phyloP scores from a whole-genome alignment of 2,888 invertebrate genomes.

The Hypena proboscidalis region DNA sequence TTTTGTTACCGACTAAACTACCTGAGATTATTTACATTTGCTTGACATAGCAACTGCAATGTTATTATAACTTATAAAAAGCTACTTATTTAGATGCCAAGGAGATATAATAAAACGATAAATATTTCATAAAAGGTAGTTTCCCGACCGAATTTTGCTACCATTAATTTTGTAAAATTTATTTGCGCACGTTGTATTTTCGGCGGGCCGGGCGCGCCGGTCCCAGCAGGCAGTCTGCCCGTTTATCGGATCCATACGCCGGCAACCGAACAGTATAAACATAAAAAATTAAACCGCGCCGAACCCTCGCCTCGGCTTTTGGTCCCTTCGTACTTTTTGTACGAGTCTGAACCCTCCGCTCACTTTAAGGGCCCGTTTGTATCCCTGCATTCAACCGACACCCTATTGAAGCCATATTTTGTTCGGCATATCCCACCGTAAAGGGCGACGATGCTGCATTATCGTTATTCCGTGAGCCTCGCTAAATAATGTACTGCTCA shows the following conservation, averaged over 20 bases:
- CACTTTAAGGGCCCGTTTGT: conserved; percentile 53
- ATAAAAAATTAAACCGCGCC: conserved; percentile 70
- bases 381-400: conserved; percentile 57
- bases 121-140: no score
- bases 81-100: no score
- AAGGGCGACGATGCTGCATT: conserved; percentile 46
- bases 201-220: conserved; percentile 33
- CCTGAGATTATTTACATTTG: no score
- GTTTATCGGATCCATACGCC: conserved; percentile 44
- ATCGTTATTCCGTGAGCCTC: conserved; percentile 43
- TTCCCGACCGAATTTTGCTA: conserved; percentile 3
- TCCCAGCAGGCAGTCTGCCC: conserved; percentile 46
- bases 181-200: conserved; percentile 35
- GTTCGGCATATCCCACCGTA: conserved; percentile 48
- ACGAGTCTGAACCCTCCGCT: conserved; percentile 48
- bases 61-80: no score
- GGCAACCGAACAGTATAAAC: conserved; percentile 43
- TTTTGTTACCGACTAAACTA: no score
- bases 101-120: no score
- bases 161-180: conserved; percentile 14
- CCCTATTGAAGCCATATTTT: conserved; percentile 64
- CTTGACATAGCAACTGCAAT: no score
- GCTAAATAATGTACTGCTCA: conserved; percentile 45
- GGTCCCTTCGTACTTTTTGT: conserved; percentile 75
- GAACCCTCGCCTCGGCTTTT: conserved; percentile 55